Conservation (phyloP, 1,140 invertebrate genomes). For the Drosophila watanabei region DNA sequence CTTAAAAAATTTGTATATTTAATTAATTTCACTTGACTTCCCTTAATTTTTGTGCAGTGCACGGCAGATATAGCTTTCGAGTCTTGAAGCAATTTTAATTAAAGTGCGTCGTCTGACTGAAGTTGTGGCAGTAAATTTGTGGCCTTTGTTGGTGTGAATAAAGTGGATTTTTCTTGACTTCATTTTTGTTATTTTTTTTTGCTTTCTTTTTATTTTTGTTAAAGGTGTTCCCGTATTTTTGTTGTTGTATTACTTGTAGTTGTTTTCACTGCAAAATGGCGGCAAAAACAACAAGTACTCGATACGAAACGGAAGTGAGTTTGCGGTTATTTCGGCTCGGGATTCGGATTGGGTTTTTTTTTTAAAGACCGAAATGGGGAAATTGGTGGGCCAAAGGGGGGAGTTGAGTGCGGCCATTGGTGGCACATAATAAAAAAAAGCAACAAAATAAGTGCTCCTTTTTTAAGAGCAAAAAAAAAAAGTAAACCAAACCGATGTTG, state of each 20-base stretch:
- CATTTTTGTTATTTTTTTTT: slow-evolving; percentile 21
- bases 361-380: slow-evolving; percentile 15
- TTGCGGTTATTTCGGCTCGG: slow-evolving; percentile 66
- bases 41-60: slow-evolving; percentile 2
- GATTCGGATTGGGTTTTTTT: slow-evolving; percentile 46
- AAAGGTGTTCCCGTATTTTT: slow-evolving; percentile 17
- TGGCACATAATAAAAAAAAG: slow-evolving; percentile 10
- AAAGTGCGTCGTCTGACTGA: slow-evolving; percentile 48
- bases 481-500: slow-evolving; percentile 27
- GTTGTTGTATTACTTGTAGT: slow-evolving; percentile 13
- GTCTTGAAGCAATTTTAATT: slow-evolving; percentile 67
- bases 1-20: background rate
- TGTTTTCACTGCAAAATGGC: slow-evolving; percentile 63
- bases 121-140: slow-evolving; percentile 12
- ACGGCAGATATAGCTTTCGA: slow-evolving; percentile 2
- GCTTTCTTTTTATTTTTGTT: slow-evolving; percentile 11
- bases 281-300: slow-evolving; percentile 43
- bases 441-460: background rate
- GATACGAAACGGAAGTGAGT: slow-evolving; percentile 78
- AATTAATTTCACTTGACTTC: background rate
- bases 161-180: slow-evolving; percentile 10
- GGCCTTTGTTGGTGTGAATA: slow-evolving; percentile 31
- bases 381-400: slow-evolving; percentile 1
- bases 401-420: slow-evolving; percentile 36
- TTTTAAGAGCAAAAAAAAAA: background rate